Evolutionary conservation across 2,797 vertebrate genomes (phyloP).

Genomic region (Iguana delicatissima): DNA sequence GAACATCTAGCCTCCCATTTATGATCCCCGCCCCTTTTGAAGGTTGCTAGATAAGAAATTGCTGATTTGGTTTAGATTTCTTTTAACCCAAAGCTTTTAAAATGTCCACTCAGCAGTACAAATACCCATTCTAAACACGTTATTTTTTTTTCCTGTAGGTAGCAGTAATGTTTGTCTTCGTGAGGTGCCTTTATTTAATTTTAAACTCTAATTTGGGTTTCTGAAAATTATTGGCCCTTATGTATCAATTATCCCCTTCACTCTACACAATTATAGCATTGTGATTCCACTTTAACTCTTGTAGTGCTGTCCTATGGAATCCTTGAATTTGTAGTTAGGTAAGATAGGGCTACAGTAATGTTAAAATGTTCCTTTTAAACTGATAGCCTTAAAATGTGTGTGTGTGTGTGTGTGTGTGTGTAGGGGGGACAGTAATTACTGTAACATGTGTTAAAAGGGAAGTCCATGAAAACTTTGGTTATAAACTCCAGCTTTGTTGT

Average conservation of each 20-base stretch:
- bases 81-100: constrained; percentile 21
- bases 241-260: neutral
- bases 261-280: too few relatives aligned
- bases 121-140: neutral
- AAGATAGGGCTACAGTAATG: neutral
- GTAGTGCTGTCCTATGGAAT: too few relatives aligned
- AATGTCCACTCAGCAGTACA: neutral
- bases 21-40: neutral
- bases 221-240: neutral
- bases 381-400: neutral
- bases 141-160: neutral
- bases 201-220: neutral
- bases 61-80: constrained; percentile 45
- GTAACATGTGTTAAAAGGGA: neutral
- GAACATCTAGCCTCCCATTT: too few relatives aligned
- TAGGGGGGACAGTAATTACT: neutral
- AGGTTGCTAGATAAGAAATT: constrained; percentile 50
- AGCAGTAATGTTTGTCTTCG: neutral
- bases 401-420: too few relatives aligned
- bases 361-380: neutral
- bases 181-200: neutral
- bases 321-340: too few relatives aligned
- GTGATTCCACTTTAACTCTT: too few relatives aligned
- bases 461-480: neutral
- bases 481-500: neutral